Percentiles rank a stretch among this genome's conserved stretches.
phyloP scores from a whole-genome alignment of 2,888 invertebrate genomes.

The Dioctria rufipes region DNA sequence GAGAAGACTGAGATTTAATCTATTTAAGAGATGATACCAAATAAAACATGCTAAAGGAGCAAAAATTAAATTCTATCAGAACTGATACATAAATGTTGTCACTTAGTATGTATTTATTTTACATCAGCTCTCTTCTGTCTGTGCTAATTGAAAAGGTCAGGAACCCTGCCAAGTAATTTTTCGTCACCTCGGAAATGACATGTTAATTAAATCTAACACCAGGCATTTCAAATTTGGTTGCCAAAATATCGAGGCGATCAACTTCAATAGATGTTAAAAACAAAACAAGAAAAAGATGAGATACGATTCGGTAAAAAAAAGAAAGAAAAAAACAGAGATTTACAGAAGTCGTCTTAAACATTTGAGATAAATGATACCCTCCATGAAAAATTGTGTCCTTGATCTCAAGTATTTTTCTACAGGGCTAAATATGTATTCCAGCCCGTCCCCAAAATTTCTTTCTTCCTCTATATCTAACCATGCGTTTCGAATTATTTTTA shows the following conservation, averaged over 20 bases:
- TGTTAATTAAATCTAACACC: constrained; percentile 14
- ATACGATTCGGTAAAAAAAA: too few species aligned
- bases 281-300: too few species aligned
- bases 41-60: too few species aligned
- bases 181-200: constrained; percentile 15
- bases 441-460: constrained; percentile 3
- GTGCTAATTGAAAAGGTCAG: background rate
- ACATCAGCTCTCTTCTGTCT: background rate
- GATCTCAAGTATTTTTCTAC: background rate
- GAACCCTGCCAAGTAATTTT: constrained; percentile 20
- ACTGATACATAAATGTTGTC: too few species aligned
- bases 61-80: too few species aligned
- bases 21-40: too few species aligned
- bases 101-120: background rate
- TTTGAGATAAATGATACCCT: background rate
- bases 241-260: too few species aligned
- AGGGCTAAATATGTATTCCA: constrained; percentile 2
- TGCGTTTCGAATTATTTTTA: background rate
- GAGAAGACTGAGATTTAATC: too few species aligned
- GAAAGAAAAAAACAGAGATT: too few species aligned
- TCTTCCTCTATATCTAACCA: background rate
- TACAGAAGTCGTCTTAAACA: constrained; percentile 1
- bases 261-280: background rate
- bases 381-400: constrained; percentile 14
- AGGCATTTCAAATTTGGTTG: constrained; percentile 1